Evolutionary conservation across 2,888 invertebrate species (phyloP).

Genomic region (Agriotes lineatus): DNA sequence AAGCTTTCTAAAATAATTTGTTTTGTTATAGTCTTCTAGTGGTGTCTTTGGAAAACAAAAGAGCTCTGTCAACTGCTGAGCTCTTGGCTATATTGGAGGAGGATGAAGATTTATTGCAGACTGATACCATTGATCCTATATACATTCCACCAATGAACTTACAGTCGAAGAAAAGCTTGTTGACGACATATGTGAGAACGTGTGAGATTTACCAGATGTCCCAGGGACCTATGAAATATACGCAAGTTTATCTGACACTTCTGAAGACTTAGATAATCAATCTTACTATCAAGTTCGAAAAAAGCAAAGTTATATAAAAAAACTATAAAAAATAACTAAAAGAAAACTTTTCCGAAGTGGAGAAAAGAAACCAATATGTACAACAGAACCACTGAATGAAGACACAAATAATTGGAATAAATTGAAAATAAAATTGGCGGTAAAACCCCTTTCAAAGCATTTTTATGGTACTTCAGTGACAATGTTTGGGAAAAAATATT

Average conservation of each 20-base stretch:
- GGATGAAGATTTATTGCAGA: no score
- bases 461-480: constrained; percentile 19
- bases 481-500: constrained; percentile 4
- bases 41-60: constrained; percentile 8
- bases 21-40: constrained; percentile 3
- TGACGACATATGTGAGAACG: constrained; percentile 12
- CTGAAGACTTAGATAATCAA: neutral
- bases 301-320: no score
- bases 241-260: neutral
- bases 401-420: constrained; percentile 5
- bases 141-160: constrained; percentile 25
- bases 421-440: no score
- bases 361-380: constrained; percentile 18
- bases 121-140: constrained; percentile 15
- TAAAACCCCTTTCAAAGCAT: constrained; percentile 9
- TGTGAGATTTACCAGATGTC: constrained; percentile 11
- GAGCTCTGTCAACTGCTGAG: no score
- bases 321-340: neutral
- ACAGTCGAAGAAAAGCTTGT: constrained; percentile 23
- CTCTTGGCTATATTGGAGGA: no score
- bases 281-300: no score
- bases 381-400: constrained; percentile 9
- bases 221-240: no score
- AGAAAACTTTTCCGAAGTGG: constrained; percentile 24
- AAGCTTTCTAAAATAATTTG: neutral